These are phyloP conservation scores for Poecilobothrus nobilitatus DNA, from an alignment of 2,888 invertebrate genomes.

Conservation along the genomic window DNA sequence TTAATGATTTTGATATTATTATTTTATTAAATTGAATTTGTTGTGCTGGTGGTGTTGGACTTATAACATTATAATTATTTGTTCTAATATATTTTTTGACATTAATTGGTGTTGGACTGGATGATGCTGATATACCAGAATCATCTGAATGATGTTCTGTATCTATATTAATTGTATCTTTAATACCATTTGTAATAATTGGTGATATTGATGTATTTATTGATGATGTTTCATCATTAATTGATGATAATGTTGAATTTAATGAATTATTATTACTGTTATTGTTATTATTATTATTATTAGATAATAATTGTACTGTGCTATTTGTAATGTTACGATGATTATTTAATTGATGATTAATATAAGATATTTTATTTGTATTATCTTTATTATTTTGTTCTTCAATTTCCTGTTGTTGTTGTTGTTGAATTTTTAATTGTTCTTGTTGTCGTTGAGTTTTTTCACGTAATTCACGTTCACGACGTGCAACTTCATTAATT, in stretches of 20 bases:
- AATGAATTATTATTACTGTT: neutral
- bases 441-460: slow-evolving; percentile 39
- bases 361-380: neutral
- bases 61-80: slow-evolving; percentile 36
- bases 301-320: neutral
- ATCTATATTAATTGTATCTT: slow-evolving; percentile 33
- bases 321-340: neutral
- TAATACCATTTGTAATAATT: slow-evolving; percentile 34
- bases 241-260: slow-evolving; percentile 2
- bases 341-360: neutral
- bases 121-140: slow-evolving; percentile 43
- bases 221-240: neutral
- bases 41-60: slow-evolving; percentile 38
- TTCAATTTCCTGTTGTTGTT: slow-evolving; percentile 17
- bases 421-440: slow-evolving; percentile 24
- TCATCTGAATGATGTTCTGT: slow-evolving; percentile 39
- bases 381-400: slow-evolving; percentile 7
- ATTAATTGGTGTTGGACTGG: slow-evolving; percentile 30
- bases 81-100: slow-evolving; percentile 39
- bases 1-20: neutral
- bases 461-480: slow-evolving; percentile 68
- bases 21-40: neutral
- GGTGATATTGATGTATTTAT: slow-evolving; percentile 32
- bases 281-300: neutral
- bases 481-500: slow-evolving; percentile 74